phyloP scores from a whole-genome alignment of 1,140 invertebrate genomes.

The Calephelis nemesis region DNA sequence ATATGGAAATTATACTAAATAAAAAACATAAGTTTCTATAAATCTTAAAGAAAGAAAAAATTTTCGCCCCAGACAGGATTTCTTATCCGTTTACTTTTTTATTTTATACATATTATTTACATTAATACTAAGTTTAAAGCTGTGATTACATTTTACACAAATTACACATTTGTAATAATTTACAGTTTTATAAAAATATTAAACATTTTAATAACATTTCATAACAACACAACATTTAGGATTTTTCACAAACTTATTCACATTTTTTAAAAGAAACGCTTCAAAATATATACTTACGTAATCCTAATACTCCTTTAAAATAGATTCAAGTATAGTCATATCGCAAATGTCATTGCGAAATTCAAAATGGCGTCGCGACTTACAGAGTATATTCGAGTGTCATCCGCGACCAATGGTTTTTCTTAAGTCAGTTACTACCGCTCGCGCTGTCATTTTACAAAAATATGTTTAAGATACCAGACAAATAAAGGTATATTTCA shows the following conservation, averaged over 20 bases:
- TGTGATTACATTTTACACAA: constrained; percentile 15
- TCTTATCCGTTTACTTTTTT: not conserved
- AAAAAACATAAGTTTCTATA: constrained; percentile 9
- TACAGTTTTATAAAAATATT: constrained; percentile 1
- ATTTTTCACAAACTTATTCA: not conserved
- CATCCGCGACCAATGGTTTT: too few species aligned
- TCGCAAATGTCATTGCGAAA: not conserved
- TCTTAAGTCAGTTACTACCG: too few species aligned
- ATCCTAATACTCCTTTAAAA: too few species aligned
- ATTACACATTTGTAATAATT: not conserved
- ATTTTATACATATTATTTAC: constrained; percentile 1
- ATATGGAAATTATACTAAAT: not conserved
- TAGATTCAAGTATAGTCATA: too few species aligned
- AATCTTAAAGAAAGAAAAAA: too few species aligned
- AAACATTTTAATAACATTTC: not conserved
- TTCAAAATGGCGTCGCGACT: not conserved
- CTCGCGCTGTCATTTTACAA: too few species aligned
- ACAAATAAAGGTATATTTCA: too few species aligned
- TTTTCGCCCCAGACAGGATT: too few species aligned
- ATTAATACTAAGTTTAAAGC: constrained; percentile 21
- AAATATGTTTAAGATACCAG: too few species aligned
- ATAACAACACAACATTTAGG: not conserved
- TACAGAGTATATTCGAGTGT: too few species aligned
- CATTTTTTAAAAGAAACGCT: too few species aligned
- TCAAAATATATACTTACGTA: too few species aligned